These are phyloP conservation scores for Alligator mississippiensis DNA, from an alignment of 2,113 vertebrate genomes.

Conservation along the genomic window DNA sequence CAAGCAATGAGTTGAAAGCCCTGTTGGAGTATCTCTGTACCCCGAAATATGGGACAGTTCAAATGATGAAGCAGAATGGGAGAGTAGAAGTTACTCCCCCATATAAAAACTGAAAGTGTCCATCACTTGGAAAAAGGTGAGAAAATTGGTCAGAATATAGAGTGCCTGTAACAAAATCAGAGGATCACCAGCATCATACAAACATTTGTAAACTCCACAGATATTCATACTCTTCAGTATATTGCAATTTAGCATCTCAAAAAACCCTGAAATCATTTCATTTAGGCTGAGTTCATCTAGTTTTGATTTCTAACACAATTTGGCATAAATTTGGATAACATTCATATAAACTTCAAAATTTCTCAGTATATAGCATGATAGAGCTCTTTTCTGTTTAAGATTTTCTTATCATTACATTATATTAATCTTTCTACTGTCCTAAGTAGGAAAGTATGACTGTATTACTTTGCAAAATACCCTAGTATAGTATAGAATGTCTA, in stretches of 20 bases:
- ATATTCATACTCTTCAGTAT: neutral
- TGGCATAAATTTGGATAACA: neutral
- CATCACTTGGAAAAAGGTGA: neutral
- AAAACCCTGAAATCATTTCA: no score
- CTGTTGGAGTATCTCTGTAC: neutral
- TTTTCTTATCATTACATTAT: neutral
- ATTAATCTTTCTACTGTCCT: neutral
- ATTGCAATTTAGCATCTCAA: no score
- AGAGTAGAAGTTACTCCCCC: neutral
- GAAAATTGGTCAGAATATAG: neutral
- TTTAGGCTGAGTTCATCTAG: neutral
- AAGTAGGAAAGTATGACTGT: neutral
- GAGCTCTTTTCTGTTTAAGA: neutral
- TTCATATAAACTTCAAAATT: neutral
- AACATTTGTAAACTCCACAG: no score
- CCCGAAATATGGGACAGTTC: neutral
- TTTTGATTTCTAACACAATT: neutral
- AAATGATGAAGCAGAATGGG: no score
- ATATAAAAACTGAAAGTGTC: neutral
- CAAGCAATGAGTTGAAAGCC: neutral
- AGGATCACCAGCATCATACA: neutral
- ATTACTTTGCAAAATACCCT: neutral
- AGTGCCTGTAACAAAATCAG: neutral
- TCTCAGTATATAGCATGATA: neutral
- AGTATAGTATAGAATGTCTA: neutral